These are phyloP conservation scores for Temnopleurus reevesii DNA, from an alignment of 53 echinoderm and acorn worm species.

Conservation along the genomic window DNA sequence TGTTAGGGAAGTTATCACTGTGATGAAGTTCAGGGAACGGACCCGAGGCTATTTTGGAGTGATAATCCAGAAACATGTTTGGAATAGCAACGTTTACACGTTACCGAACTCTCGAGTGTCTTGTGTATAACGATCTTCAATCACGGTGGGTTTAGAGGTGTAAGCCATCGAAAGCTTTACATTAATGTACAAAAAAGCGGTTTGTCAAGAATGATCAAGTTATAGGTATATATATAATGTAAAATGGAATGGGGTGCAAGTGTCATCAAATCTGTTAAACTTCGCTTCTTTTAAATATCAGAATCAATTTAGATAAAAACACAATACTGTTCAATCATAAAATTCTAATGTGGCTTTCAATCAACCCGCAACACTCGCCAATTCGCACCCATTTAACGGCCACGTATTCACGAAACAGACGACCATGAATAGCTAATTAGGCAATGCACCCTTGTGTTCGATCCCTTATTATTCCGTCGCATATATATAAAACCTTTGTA, in stretches of 20 bases:
- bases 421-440: too few species aligned
- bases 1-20: too few species aligned
- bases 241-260: background rate
- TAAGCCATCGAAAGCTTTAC: background rate
- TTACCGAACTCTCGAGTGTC: background rate
- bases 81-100: slow-evolving; percentile 14
- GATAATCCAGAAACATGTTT: slow-evolving; percentile 40
- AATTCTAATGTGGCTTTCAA: too few species aligned
- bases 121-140: background rate
- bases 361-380: too few species aligned
- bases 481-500: too few species aligned
- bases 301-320: background rate
- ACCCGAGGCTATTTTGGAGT: slow-evolving; percentile 22
- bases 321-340: background rate
- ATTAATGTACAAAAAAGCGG: background rate
- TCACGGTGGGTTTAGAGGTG: background rate
- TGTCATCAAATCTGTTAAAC: background rate
- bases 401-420: too few species aligned
- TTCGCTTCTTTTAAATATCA: background rate
- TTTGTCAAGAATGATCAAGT: too few species aligned
- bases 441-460: too few species aligned
- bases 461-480: too few species aligned
- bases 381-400: too few species aligned
- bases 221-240: background rate
- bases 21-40: too few species aligned